Conservation (phyloP, 2,797 vertebrate genomes). For the Sandelia bainsii region DNA sequence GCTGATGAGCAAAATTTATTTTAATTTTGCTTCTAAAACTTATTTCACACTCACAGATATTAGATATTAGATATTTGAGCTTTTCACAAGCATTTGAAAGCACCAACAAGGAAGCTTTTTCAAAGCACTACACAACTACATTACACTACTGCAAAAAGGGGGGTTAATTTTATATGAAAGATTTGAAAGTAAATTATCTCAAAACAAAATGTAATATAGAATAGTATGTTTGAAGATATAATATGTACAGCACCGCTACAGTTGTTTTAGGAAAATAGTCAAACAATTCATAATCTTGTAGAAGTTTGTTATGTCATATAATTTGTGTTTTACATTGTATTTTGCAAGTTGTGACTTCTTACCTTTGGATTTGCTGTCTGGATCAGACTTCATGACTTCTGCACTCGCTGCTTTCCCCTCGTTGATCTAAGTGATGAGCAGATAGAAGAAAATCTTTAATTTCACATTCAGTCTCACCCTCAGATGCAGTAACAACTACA, state of each 20-base stretch:
- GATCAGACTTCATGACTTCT: conserved; percentile 92
- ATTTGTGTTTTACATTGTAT: not conserved
- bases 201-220: not conserved
- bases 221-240: not conserved
- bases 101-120: not conserved
- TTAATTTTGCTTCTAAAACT: too few relatives aligned
- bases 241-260: not conserved
- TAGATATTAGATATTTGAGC: not conserved
- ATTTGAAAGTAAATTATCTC: conserved; percentile 41
- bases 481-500: not conserved
- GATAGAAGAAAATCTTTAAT: conserved; percentile 2
- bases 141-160: conserved; percentile 32
- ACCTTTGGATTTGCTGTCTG: conserved; percentile 93
- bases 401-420: conserved; percentile 88
- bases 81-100: conserved; percentile 20
- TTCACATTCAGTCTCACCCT: not conserved
- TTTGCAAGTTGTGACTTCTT: conserved; percentile 51
- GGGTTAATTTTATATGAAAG: conserved; percentile 30
- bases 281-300: not conserved
- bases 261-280: not conserved
- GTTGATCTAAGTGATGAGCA: conserved; percentile 63
- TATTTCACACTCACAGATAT: not conserved
- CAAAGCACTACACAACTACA: not conserved
- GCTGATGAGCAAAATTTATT: too few relatives aligned
- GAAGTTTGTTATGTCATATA: not conserved